Percentiles rank a stretch among this genome's conserved stretches.
phyloP scores from a whole-genome alignment of 1,140 invertebrate genomes.

The Drosophila takahashii region DNA sequence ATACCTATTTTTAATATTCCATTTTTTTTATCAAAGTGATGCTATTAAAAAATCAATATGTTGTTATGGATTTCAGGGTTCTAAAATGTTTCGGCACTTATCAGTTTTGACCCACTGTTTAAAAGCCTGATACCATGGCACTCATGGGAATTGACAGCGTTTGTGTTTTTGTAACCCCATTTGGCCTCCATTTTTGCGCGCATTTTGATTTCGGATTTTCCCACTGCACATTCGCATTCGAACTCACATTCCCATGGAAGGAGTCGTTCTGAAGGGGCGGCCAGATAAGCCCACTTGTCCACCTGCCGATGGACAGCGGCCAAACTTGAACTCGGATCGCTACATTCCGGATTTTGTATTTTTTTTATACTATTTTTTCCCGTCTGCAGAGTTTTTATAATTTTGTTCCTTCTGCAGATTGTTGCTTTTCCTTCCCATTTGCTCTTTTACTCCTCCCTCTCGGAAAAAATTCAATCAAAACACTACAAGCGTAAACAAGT shows the following conservation, averaged over 20 bases:
- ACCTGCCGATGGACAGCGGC: conserved; percentile 27
- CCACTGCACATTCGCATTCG: conserved; percentile 64
- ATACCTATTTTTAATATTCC: too few relatives aligned
- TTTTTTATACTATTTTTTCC: conserved; percentile 59
- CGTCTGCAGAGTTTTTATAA: conserved; percentile 30
- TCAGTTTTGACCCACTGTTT: conserved; percentile 37
- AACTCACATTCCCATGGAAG: conserved; percentile 55
- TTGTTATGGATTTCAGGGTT: neutral
- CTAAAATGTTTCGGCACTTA: neutral
- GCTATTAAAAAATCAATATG: too few relatives aligned
- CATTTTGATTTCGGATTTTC: conserved; percentile 70
- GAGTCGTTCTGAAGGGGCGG: conserved; percentile 9
- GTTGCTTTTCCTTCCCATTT: conserved; percentile 38
- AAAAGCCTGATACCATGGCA: conserved; percentile 2
- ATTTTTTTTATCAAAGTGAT: too few relatives aligned
- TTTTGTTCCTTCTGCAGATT: conserved; percentile 55
- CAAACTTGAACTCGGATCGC: conserved; percentile 15
- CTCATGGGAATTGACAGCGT: conserved; percentile 64
- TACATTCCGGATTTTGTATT: conserved; percentile 46
- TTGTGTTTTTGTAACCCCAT: conserved; percentile 74
- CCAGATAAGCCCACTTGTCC: conserved; percentile 13
- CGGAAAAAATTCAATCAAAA: conserved; percentile 67
- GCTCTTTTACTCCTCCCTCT: neutral
- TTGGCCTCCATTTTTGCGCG: conserved; percentile 81
- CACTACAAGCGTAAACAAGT: conserved; percentile 77